Conservation (phyloP, 2,113 vertebrate genomes). For the Microcebus murinus region DNA sequence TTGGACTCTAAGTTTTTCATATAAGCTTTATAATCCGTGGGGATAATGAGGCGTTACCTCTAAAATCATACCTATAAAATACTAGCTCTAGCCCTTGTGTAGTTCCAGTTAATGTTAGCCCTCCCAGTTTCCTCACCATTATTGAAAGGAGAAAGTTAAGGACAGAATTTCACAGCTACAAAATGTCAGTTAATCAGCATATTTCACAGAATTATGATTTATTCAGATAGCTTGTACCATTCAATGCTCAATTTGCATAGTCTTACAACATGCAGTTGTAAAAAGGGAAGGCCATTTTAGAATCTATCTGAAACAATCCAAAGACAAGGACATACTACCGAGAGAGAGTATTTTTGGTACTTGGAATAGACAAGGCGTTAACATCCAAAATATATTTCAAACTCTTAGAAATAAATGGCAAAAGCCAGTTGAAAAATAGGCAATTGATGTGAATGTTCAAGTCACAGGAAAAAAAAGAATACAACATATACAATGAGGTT, state of each 20-base stretch:
- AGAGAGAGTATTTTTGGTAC: not conserved
- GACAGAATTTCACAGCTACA: not conserved
- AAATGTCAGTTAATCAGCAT: not conserved
- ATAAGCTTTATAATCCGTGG: not conserved
- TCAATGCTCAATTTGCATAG: slow-evolving; percentile 6
- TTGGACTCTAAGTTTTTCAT: not conserved
- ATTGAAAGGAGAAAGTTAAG: slow-evolving; percentile 44
- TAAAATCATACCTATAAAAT: not conserved
- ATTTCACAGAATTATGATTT: slow-evolving; percentile 43
- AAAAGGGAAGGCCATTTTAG: not conserved
- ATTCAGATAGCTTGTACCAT: not conserved
- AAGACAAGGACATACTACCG: not conserved
- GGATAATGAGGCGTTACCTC: not conserved
- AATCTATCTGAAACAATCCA: slow-evolving; percentile 32
- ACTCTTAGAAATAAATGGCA: slow-evolving; percentile 3
- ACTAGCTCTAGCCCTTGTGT: not conserved
- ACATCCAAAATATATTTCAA: slow-evolving; percentile 50
- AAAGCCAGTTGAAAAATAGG: slow-evolving; percentile 16
- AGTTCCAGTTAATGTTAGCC: not conserved
- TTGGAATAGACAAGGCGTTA: slow-evolving; percentile 25
- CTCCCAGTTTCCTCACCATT: not conserved
- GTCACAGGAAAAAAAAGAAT: not conserved
- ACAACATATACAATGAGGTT: not conserved
- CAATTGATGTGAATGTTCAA: not conserved
- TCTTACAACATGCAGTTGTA: not conserved